phyloP scores from a whole-genome alignment of 2,113 vertebrate genomes.

The Aix galericulata region DNA sequence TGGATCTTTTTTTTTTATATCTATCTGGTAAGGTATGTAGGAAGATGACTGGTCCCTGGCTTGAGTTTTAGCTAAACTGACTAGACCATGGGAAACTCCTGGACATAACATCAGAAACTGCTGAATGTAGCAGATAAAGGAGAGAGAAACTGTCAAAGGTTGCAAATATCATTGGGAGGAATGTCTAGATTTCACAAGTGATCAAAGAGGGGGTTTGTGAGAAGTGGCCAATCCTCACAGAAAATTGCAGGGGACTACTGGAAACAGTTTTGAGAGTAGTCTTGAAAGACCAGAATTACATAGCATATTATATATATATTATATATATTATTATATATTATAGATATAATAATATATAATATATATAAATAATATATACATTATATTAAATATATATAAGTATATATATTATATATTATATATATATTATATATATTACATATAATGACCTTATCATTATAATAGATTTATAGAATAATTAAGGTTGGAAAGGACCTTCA shows the following conservation, averaged over 20 bases:
- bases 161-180: not conserved
- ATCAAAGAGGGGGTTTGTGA: rapidly evolving
- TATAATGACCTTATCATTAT: not conserved
- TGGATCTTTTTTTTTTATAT: not conserved
- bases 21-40: not conserved
- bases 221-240: not conserved
- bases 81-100: not conserved
- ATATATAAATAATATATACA: no score
- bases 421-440: no score
- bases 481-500: no score
- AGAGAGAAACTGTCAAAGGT: not conserved
- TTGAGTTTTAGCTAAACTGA: not conserved
- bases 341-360: no score
- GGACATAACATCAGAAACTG: not conserved
- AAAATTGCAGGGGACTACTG: not conserved
- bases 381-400: no score
- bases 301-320: no score
- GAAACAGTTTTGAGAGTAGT: not conserved
- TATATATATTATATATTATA: no score
- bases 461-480: no score
- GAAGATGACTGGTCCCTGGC: not conserved
- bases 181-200: not conserved
- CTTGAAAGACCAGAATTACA: not conserved
- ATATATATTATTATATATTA: no score
- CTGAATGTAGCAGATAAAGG: not conserved